A percentile compares a stretch with the other conserved stretches of the same genome.
Conservation (phyloP, 2,113 vertebrate genomes). For the Nibea coibor region DNA sequence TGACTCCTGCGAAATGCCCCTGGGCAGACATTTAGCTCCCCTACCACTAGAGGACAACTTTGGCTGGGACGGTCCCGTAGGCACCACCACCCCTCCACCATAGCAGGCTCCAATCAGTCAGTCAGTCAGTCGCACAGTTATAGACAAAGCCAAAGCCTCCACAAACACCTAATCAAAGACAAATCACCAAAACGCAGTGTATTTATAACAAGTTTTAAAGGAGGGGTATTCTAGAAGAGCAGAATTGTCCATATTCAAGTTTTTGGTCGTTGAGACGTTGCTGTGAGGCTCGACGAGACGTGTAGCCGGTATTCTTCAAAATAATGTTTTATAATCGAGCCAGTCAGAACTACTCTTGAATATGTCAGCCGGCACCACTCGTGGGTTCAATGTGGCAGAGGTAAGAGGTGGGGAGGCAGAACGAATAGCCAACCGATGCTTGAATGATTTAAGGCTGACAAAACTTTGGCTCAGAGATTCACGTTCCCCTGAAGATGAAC, state of each 20-base stretch:
- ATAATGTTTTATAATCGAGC: no score
- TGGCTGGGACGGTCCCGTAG: neutral
- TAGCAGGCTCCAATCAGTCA: neutral
- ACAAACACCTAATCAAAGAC: slow-evolving; percentile 46
- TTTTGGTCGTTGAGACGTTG: neutral
- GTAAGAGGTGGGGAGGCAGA: neutral
- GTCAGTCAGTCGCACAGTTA: neutral
- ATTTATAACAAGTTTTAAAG: slow-evolving; percentile 47
- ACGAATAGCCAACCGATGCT: neutral
- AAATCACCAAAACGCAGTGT: neutral
- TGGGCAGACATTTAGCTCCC: rapidly evolving
- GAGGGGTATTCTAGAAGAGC: slow-evolving; percentile 35
- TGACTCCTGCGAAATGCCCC: slow-evolving; percentile 68
- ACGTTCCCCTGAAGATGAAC: neutral
- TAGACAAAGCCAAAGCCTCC: slow-evolving; percentile 19
- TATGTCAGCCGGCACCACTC: no score
- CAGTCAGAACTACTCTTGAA: neutral
- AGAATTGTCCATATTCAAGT: neutral
- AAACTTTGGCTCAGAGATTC: no score
- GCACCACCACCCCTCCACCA: neutral
- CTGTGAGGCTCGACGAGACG: neutral
- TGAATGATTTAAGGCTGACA: neutral
- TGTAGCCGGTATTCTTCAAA: neutral
- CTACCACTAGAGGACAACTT: neutral
- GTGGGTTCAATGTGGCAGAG: neutral